These are phyloP conservation scores for Procavia capensis DNA, from an alignment of 2,113 vertebrate species.

Conservation along the genomic window DNA sequence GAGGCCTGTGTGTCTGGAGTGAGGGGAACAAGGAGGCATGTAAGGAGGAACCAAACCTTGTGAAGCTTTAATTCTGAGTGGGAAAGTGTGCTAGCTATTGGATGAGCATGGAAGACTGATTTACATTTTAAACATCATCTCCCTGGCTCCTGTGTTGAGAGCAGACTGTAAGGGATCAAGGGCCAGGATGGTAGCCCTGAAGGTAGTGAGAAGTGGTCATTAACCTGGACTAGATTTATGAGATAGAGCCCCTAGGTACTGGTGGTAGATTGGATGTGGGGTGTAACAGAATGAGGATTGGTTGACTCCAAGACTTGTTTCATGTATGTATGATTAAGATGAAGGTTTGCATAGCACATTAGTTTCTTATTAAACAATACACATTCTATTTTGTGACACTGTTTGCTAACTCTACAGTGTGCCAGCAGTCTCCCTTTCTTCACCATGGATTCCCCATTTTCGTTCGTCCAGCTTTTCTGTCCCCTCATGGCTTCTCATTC, in stretches of 20 bases:
- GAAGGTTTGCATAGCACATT: too few relatives aligned
- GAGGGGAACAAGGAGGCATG: neutral
- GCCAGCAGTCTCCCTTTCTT: too few relatives aligned
- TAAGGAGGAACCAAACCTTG: neutral
- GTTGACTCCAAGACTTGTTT: neutral
- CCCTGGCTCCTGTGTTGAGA: neutral
- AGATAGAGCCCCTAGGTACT: neutral
- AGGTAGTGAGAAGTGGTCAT: neutral
- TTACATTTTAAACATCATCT: neutral
- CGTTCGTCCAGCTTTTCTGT: too few relatives aligned
- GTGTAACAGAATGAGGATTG: neutral
- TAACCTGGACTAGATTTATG: slow-evolving; percentile 11
- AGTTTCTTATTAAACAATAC: too few relatives aligned
- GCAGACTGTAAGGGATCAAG: neutral
- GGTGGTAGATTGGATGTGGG: neutral
- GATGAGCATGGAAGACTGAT: neutral
- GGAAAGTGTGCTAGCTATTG: neutral
- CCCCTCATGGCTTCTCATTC: too few relatives aligned
- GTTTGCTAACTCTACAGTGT: too few relatives aligned
- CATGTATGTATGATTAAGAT: too few relatives aligned
- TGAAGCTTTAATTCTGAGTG: neutral
- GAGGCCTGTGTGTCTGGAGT: neutral
- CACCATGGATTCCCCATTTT: too few relatives aligned
- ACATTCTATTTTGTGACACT: too few relatives aligned
- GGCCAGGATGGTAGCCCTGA: neutral